Evolutionary conservation across 2,888 invertebrate species (phyloP).

Genomic region (Calliopum simillimum): DNA sequence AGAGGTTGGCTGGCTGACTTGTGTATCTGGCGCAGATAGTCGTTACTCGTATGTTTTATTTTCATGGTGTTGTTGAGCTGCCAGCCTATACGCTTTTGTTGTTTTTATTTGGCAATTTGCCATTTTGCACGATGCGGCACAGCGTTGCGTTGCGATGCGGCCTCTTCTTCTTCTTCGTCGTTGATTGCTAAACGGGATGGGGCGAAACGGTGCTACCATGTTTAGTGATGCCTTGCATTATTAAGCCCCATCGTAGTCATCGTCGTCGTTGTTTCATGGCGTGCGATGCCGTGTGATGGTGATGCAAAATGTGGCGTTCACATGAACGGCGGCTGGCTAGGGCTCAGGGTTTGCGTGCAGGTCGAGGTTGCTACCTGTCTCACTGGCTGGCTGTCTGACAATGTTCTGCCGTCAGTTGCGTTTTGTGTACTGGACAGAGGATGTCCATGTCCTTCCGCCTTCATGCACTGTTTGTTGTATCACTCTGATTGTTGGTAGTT

Average conservation of each 20-base stretch:
- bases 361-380: constrained; percentile 15
- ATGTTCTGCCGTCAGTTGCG: neutral
- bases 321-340: neutral
- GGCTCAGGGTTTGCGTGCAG: constrained; percentile 13
- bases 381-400: neutral
- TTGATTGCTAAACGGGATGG: constrained; percentile 52
- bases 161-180: no score
- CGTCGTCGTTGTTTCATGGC: constrained; percentile 2
- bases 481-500: neutral
- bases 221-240: neutral
- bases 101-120: constrained; percentile 55
- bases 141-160: constrained; percentile 54
- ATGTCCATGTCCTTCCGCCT: neutral
- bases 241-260: neutral
- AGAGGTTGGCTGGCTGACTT: neutral
- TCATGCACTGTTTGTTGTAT: neutral
- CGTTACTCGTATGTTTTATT: constrained; percentile 7
- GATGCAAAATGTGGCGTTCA: neutral
- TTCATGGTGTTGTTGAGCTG: neutral
- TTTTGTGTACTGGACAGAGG: neutral
- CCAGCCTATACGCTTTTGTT: constrained; percentile 1
- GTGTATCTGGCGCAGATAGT: constrained; percentile 18
- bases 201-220: neutral
- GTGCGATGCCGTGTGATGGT: constrained; percentile 11
- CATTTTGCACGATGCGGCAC: constrained; percentile 55